These are phyloP conservation scores for Mastomys natalensis DNA, from an alignment of 2,113 vertebrate genomes.

Conservation along the genomic window DNA sequence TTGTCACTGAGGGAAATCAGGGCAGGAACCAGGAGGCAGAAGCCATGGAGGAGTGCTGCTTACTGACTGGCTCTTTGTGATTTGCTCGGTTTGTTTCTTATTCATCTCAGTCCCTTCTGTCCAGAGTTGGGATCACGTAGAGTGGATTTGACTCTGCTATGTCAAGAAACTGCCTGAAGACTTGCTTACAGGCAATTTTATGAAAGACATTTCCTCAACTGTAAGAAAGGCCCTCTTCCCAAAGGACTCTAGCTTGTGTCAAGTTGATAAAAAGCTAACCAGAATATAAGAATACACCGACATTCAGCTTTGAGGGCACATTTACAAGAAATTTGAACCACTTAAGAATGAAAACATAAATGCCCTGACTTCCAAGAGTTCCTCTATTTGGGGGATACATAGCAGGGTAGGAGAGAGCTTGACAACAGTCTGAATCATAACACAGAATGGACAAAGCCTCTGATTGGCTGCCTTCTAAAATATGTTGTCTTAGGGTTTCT, in stretches of 20 bases:
- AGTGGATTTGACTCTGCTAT: not conserved
- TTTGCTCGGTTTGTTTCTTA: not conserved
- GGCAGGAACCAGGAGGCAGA: not conserved
- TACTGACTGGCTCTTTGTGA: not conserved
- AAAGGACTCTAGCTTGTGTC: not conserved
- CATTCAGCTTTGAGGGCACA: not conserved
- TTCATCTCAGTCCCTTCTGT: not conserved
- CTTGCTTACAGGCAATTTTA: not conserved
- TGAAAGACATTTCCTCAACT: not conserved
- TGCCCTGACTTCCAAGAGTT: not conserved
- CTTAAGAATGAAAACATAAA: not conserved
- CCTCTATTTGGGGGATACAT: slow-evolving; percentile 17
- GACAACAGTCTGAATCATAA: slow-evolving; percentile 19
- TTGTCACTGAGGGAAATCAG: not conserved
- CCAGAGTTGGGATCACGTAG: not conserved
- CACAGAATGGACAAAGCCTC: not conserved
- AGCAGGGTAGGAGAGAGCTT: not conserved
- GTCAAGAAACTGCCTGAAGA: not conserved
- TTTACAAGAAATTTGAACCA: not conserved
- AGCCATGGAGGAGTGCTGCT: not conserved
- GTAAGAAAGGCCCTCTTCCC: not conserved
- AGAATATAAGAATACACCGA: not conserved
- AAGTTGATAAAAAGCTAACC: not conserved
- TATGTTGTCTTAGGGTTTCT: not conserved
- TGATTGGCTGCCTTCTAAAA: not conserved